A percentile compares a stretch with the other conserved stretches of the same genome.
These are phyloP conservation scores for Taeniopygia guttata DNA, from an alignment of 2,797 vertebrate species.

Conservation along the genomic window DNA sequence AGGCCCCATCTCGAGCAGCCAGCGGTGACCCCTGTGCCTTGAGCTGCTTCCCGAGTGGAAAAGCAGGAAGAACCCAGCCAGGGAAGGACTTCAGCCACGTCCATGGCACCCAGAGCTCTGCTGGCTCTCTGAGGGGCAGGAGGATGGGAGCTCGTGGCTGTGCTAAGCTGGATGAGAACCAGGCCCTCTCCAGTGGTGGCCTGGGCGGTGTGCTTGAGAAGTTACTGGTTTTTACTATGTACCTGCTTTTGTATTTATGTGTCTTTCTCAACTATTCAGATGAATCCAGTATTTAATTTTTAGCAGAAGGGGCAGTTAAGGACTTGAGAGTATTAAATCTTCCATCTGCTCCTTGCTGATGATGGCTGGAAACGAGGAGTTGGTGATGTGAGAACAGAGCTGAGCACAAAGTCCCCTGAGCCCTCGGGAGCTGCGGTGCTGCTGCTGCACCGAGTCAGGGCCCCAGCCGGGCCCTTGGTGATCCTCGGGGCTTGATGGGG, in stretches of 20 bases:
- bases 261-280: conserved; percentile 49
- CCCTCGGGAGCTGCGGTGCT: background rate
- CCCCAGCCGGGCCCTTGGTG: background rate
- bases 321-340: background rate
- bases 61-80: background rate
- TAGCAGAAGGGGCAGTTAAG: background rate
- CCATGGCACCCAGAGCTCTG: background rate
- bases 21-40: background rate
- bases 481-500: background rate
- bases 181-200: background rate
- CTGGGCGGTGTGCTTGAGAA: background rate
- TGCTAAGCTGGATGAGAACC: conserved; percentile 11
- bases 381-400: background rate
- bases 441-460: background rate
- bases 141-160: background rate
- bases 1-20: background rate
- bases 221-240: background rate
- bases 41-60: background rate
- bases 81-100: background rate
- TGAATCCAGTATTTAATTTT: conserved; percentile 65
- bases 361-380: background rate
- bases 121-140: background rate
- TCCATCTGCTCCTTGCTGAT: background rate
- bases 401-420: background rate
- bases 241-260: conserved; percentile 72